phyloP scores from a whole-genome alignment of 1,140 invertebrate species.

The Drosophila neocordata region DNA sequence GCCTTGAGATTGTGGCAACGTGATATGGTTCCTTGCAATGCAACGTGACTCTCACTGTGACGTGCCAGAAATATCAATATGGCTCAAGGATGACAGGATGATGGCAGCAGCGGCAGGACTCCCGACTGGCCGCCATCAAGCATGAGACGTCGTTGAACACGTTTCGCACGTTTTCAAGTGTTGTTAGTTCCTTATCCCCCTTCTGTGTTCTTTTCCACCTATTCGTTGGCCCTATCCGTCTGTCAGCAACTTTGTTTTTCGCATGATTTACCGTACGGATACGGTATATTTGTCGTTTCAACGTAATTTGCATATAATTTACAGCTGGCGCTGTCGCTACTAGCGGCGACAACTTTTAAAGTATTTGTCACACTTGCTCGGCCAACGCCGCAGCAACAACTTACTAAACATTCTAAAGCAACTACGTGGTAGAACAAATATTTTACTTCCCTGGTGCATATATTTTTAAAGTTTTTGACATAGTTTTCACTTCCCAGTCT shows the following conservation, averaged over 20 bases:
- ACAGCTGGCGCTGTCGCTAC: constrained; percentile 50
- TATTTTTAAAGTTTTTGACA: constrained; percentile 82
- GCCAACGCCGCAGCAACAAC: constrained; percentile 24
- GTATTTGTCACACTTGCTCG: constrained; percentile 71
- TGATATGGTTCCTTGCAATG: constrained; percentile 51
- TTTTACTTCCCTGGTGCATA: constrained; percentile 59
- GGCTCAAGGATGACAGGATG: constrained; percentile 35
- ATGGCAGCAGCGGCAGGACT: constrained; percentile 8
- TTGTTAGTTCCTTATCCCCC: constrained; percentile 52
- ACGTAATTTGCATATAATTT: constrained; percentile 80
- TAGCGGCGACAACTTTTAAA: constrained; percentile 62
- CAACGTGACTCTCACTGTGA: constrained; percentile 66
- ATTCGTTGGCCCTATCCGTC: constrained; percentile 9
- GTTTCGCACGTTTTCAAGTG: constrained; percentile 74
- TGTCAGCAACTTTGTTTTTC: constrained; percentile 75
- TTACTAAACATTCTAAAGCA: constrained; percentile 39
- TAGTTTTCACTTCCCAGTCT: constrained; percentile 50
- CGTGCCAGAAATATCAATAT: constrained; percentile 78
- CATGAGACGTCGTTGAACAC: constrained; percentile 63
- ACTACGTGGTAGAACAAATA: constrained; percentile 49
- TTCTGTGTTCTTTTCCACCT: not conserved
- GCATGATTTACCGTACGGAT: constrained; percentile 76
- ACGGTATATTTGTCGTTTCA: constrained; percentile 72
- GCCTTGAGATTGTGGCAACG: constrained; percentile 48
- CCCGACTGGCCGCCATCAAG: constrained; percentile 24